Percentiles rank a stretch among this genome's conserved stretches.
These are phyloP conservation scores for Caenorhabditis imperialis DNA, from an alignment of 2,888 invertebrate species.

Conservation along the genomic window DNA sequence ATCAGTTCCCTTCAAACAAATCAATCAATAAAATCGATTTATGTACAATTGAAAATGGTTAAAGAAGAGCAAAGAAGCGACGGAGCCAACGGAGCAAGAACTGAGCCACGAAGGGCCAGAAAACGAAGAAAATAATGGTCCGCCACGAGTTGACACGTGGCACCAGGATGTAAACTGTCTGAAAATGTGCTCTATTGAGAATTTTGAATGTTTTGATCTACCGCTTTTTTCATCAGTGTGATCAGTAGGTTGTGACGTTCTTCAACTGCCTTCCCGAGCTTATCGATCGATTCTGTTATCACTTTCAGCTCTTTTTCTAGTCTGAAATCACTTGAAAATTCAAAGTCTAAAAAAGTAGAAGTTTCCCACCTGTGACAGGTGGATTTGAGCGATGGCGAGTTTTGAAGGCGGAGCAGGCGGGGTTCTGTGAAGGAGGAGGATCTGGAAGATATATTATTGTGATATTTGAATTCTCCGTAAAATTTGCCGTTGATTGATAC, in stretches of 20 bases:
- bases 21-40: not conserved
- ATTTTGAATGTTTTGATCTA: slow-evolving; percentile 3
- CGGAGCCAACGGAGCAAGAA: slow-evolving; percentile 56
- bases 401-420: slow-evolving; percentile 4
- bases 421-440: slow-evolving; percentile 51
- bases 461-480: too few species aligned
- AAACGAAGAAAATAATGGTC: slow-evolving; percentile 52
- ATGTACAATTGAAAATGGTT: slow-evolving; percentile 2
- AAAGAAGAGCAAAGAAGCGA: slow-evolving; percentile 30
- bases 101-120: slow-evolving; percentile 61
- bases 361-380: not conserved
- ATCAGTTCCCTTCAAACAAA: not conserved
- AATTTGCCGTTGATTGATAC: too few species aligned
- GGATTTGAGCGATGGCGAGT: slow-evolving; percentile 13
- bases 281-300: slow-evolving; percentile 54
- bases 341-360: too few species aligned
- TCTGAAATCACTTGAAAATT: too few species aligned
- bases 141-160: slow-evolving; percentile 50
- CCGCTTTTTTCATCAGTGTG: slow-evolving; percentile 53
- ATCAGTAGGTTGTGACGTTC: slow-evolving; percentile 47
- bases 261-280: slow-evolving; percentile 53
- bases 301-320: slow-evolving; percentile 50
- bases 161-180: slow-evolving; percentile 59
- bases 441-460: too few species aligned
- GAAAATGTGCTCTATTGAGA: not conserved